Percentiles rank a stretch among this genome's conserved stretches.
Evolutionary conservation across 2,888 invertebrate genomes (phyloP).

Genomic region (Steinernema hermaphroditum): DNA sequence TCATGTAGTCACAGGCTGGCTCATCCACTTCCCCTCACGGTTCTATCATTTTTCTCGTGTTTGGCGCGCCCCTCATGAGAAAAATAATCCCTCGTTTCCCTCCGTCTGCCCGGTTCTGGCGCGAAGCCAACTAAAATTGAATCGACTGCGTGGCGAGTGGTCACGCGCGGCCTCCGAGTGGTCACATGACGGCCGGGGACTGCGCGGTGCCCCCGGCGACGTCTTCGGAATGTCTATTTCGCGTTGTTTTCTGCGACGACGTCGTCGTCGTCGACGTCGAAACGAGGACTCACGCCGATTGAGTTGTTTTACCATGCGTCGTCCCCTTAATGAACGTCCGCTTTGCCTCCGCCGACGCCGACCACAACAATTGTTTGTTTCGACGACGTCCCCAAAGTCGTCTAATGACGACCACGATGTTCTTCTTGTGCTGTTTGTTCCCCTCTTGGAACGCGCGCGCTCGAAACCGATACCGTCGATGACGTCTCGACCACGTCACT

Average conservation of each 20-base stretch:
- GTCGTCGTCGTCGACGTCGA: neutral
- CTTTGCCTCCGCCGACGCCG: neutral
- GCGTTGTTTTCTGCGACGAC: neutral
- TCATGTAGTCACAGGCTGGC: no score
- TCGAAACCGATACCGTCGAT: neutral
- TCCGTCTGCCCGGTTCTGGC: slow-evolving; percentile 5
- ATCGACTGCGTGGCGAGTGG: slow-evolving; percentile 14
- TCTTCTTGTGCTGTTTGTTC: neutral
- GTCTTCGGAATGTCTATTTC: neutral
- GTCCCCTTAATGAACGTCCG: slow-evolving; percentile 18
- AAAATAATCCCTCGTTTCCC: slow-evolving; percentile 6
- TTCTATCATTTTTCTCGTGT: no score
- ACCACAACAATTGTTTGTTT: neutral
- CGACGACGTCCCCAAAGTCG: neutral
- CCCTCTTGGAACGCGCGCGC: neutral
- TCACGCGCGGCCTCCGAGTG: slow-evolving; percentile 26
- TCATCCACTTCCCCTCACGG: no score
- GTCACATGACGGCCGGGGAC: slow-evolving; percentile 16
- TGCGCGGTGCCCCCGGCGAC: neutral
- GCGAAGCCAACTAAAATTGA: slow-evolving; percentile 22
- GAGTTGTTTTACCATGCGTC: slow-evolving; percentile 17
- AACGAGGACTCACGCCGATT: slow-evolving; percentile 27
- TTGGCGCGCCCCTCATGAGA: neutral
- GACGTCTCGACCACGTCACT: slow-evolving; percentile 9
- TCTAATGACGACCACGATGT: neutral